Evolutionary conservation across 2,888 invertebrate species (phyloP).

Genomic region (Pollenia griseotomentosa): DNA sequence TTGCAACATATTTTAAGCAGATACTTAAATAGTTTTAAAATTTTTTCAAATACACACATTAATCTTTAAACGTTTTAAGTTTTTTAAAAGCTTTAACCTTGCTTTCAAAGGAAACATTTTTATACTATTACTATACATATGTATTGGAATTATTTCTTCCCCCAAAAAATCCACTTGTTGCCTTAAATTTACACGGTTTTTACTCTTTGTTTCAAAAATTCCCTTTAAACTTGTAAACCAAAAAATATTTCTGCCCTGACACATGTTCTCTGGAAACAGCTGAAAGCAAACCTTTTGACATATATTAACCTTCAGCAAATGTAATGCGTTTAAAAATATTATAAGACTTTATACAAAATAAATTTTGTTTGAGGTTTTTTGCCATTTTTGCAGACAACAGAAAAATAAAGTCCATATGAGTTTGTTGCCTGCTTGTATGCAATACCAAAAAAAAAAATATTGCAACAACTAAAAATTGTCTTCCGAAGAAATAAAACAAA

Average conservation of each 20-base stretch:
- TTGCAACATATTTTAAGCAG: too few relatives aligned
- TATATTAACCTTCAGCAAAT: conserved; percentile 70
- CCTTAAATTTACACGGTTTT: not conserved
- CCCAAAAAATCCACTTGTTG: conserved; percentile 50
- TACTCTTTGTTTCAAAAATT: not conserved
- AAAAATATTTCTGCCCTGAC: conserved; percentile 51
- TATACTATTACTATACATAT: too few relatives aligned
- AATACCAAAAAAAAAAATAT: not conserved
- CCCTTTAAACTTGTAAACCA: not conserved
- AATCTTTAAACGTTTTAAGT: too few relatives aligned
- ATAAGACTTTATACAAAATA: conserved; percentile 42
- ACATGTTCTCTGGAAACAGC: conserved; percentile 67
- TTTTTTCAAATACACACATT: too few relatives aligned
- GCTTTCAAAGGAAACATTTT: too few relatives aligned
- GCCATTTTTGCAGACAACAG: not conserved
- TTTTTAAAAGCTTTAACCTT: too few relatives aligned
- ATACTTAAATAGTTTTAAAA: too few relatives aligned
- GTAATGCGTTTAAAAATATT: conserved; percentile 52
- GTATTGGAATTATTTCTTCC: too few relatives aligned
- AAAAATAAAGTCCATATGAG: not conserved
- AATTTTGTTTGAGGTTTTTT: conserved; percentile 5
- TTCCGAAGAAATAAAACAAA: conserved; percentile 60
- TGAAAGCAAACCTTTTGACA: conserved; percentile 72
- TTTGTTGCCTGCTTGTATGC: conserved; percentile 1
- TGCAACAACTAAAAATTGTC: conserved; percentile 16